Evolutionary conservation across 2,797 vertebrate genomes (phyloP), one percentile per base, ranked within the genome.

Genomic region (Eutrigla gurnardus): DNA sequence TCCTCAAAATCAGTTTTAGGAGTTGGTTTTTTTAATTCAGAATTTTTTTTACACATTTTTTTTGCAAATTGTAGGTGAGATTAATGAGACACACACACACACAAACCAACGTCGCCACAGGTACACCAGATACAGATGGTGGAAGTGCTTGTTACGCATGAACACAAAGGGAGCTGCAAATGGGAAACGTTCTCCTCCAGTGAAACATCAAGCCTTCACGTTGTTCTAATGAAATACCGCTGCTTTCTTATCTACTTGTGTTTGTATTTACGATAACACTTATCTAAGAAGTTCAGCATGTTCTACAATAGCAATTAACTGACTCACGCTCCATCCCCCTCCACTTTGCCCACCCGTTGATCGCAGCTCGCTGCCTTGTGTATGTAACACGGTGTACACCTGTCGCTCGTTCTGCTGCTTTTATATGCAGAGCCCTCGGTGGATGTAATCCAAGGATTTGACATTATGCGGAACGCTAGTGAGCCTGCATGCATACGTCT

Each of bases 391-490:
- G 76, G 81, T 81, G 92, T 91, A 93, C 89, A 93, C 89, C 89
- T 90, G 88, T 88, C 88, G 87, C 89, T 90, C 83, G 85, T 90
- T 81, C 86, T 65, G 75, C 80, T 77, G 87, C 81, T 88, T 92
- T 89, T 87, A 82, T 77, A 84, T 68, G 74, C 83, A 70, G 84
- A 80, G 85, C 79, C 77, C 86, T 88, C 61, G 72, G 80, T 89
- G 91, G 87, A 91, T 93, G 90, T 93, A 94, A 95, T 94, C 91
- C 91, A 73, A 79, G 90, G 93, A 91, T 93, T 93, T 91, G 75
- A 88, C 77, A 78, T 88, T 83, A 86, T 83, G 86, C 83, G 67
- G 85, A 79, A 74, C 14, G 63, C 5, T 70, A 83, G 80, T 73
- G 83, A 86, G 75, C 54, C 59, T 53, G 83, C 79, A 83, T 75